phyloP scores from a whole-genome alignment of 37 sponge, comb jelly and placozoan species.

The Trichoplax adhaerens region DNA sequence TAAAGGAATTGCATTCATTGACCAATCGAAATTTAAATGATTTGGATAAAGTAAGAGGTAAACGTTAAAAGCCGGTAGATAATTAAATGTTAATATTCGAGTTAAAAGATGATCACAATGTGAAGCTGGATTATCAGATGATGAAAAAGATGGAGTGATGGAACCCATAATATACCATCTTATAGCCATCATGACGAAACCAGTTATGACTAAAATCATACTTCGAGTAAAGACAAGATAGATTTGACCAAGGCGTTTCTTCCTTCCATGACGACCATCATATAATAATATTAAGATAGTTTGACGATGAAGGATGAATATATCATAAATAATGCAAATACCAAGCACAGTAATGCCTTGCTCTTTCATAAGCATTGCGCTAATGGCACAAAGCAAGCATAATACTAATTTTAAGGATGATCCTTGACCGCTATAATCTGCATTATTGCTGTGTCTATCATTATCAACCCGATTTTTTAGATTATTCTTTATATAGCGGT shows the following conservation, averaged over 20 bases:
- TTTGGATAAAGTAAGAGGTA: constrained; percentile 65
- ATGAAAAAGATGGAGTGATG: constrained; percentile 30
- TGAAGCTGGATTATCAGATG: constrained; percentile 79
- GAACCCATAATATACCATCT: constrained; percentile 25
- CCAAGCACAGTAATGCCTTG: constrained; percentile 53
- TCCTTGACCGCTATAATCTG: too few relatives aligned
- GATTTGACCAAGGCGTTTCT: background rate
- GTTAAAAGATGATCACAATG: constrained; percentile 28
- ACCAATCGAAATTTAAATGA: constrained; percentile 76
- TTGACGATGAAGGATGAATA: constrained; percentile 4
- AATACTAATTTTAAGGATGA: background rate
- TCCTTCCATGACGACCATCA: too few relatives aligned
- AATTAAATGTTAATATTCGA: constrained; percentile 37
- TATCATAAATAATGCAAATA: constrained; percentile 27
- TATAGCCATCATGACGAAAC: too few relatives aligned
- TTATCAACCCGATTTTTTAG: too few relatives aligned
- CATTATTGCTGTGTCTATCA: too few relatives aligned
- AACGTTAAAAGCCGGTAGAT: constrained; percentile 41
- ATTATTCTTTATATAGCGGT: too few relatives aligned
- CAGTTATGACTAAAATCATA: too few relatives aligned
- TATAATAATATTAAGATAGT: too few relatives aligned
- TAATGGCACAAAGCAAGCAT: constrained; percentile 17
- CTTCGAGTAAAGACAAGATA: too few relatives aligned
- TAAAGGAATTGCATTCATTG: constrained; percentile 68
- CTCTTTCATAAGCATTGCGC: constrained; percentile 45